Evolutionary conservation across 2,888 invertebrate genomes (phyloP).

Genomic region (Frankliniella intonsa): DNA sequence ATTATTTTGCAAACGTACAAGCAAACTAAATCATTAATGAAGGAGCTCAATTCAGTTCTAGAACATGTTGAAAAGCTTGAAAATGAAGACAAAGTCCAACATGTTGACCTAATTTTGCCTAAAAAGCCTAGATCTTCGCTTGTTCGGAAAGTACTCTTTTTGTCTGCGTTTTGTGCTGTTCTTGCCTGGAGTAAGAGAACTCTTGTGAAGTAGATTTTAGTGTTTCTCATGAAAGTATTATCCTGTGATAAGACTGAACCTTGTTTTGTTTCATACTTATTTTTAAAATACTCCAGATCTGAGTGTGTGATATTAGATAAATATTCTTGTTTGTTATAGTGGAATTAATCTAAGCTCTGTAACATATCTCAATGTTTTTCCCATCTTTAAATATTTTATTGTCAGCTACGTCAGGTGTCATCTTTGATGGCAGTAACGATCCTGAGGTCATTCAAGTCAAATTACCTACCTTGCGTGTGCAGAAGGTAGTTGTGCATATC

Average conservation of each 20-base stretch:
- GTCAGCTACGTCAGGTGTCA: too few relatives aligned
- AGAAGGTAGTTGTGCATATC: too few relatives aligned
- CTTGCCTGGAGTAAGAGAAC: not conserved
- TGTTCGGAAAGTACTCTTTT: constrained; percentile 12
- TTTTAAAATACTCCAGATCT: not conserved
- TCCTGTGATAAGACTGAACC: not conserved
- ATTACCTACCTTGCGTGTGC: too few relatives aligned
- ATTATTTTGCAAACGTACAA: not conserved
- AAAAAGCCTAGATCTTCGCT: not conserved
- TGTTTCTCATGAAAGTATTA: not conserved
- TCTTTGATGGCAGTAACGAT: too few relatives aligned
- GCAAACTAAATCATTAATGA: constrained; percentile 30
- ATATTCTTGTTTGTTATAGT: not conserved
- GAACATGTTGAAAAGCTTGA: constrained; percentile 33
- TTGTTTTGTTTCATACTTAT: not conserved
- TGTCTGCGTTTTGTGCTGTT: not conserved
- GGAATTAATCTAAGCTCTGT: not conserved
- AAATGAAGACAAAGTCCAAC: constrained; percentile 32
- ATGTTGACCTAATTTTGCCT: constrained; percentile 34
- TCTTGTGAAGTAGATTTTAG: not conserved
- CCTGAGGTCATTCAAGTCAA: too few relatives aligned
- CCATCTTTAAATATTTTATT: too few relatives aligned
- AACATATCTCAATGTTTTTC: too few relatives aligned
- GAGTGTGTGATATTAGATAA: constrained; percentile 5
- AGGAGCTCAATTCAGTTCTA: constrained; percentile 32